These are phyloP conservation scores for Bubalus kerabau DNA, from an alignment of 2,113 vertebrate species.

Conservation along the genomic window DNA sequence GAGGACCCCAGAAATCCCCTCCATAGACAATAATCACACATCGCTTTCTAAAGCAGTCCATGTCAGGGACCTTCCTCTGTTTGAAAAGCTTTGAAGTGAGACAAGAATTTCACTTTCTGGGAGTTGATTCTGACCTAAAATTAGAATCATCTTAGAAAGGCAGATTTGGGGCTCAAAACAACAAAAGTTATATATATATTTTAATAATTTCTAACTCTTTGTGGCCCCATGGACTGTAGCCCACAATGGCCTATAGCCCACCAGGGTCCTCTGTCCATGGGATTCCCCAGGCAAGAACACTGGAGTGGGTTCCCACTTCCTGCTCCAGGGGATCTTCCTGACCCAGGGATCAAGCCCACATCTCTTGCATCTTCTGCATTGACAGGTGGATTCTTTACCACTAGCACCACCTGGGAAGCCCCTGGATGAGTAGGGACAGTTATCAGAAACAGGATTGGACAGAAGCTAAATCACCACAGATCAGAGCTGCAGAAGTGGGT, in stretches of 20 bases:
- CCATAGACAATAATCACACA: neutral
- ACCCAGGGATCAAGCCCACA: neutral
- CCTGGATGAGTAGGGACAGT: neutral
- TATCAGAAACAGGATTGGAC: neutral
- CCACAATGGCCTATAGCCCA: neutral
- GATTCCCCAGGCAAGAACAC: neutral
- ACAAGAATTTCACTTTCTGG: neutral
- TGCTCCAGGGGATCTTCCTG: neutral
- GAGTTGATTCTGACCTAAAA: neutral
- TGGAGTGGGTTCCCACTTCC: neutral
- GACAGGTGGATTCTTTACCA: neutral
- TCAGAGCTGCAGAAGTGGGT: neutral
- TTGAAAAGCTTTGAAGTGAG: neutral
- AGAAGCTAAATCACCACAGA: neutral
- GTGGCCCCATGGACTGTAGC: neutral
- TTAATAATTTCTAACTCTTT: neutral
- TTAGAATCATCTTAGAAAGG: neutral
- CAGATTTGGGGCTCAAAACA: neutral
- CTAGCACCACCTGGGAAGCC: neutral
- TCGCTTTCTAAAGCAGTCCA: neutral
- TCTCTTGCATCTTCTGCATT: neutral
- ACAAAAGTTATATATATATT: neutral
- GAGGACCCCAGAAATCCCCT: neutral
- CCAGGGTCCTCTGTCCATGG: neutral
- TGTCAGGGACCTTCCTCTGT: neutral